phyloP scores from a whole-genome alignment of 2,888 invertebrate species.

The Arge pagana region DNA sequence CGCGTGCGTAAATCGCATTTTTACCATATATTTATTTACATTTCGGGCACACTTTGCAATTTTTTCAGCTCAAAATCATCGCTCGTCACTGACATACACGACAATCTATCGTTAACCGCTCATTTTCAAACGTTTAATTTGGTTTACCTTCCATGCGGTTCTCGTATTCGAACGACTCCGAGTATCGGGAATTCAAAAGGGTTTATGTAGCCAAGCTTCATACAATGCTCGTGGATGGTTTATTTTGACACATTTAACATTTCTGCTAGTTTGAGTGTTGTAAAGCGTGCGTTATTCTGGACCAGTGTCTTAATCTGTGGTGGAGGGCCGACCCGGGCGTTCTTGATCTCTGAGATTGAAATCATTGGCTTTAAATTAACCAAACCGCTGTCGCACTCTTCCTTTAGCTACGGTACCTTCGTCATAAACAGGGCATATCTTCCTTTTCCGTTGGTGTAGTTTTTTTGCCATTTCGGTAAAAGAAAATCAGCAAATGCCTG shows the following conservation, averaged over 20 bases:
- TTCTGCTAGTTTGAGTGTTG: conserved; percentile 19
- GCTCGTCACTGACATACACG: too few relatives aligned
- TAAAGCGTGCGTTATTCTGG: conserved; percentile 21
- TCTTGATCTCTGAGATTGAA: conserved; percentile 22
- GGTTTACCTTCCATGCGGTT: too few relatives aligned
- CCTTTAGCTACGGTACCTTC: conserved; percentile 18
- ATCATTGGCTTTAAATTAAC: conserved; percentile 20
- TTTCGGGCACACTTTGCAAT: too few relatives aligned
- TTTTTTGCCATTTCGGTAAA: conserved; percentile 25
- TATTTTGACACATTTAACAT: neutral
- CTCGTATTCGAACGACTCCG: too few relatives aligned
- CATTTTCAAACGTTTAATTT: too few relatives aligned
- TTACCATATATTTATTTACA: too few relatives aligned
- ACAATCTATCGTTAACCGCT: too few relatives aligned
- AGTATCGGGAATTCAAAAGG: too few relatives aligned
- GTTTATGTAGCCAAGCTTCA: conserved; percentile 12
- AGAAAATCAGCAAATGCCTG: conserved; percentile 26
- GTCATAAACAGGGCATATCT: conserved; percentile 27
- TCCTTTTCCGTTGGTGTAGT: conserved; percentile 19
- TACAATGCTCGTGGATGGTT: conserved; percentile 1
- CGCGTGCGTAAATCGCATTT: too few relatives aligned
- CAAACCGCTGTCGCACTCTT: conserved; percentile 21
- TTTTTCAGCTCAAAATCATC: too few relatives aligned
- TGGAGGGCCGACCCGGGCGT: conserved; percentile 6
- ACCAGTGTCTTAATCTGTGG: conserved; percentile 12